These are phyloP conservation scores for Baccha elongata DNA, from an alignment of 2,888 invertebrate genomes.

Conservation along the genomic window DNA sequence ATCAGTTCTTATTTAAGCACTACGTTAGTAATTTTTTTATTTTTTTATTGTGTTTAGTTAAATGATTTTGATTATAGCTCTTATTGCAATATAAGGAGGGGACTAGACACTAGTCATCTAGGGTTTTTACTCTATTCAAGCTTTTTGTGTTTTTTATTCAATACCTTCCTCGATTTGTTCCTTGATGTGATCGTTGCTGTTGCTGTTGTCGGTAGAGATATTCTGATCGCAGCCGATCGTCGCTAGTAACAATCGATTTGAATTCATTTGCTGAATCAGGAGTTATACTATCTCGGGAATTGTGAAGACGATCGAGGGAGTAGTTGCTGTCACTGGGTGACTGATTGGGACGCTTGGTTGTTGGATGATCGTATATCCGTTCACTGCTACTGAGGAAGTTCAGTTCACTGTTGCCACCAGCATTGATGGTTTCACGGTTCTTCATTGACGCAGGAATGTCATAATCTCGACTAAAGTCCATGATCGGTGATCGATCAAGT, in stretches of 20 bases:
- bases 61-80: slow-evolving; percentile 71
- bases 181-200: slow-evolving; percentile 74
- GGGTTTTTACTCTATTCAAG: slow-evolving; percentile 66
- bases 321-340: slow-evolving; percentile 78
- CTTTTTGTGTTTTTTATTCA: slow-evolving; percentile 72
- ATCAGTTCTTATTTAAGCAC: slow-evolving; percentile 69
- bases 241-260: slow-evolving; percentile 70
- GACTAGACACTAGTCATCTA: slow-evolving; percentile 74
- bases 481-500: slow-evolving; percentile 80
- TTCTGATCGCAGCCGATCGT: slow-evolving; percentile 71
- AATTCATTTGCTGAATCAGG: slow-evolving; percentile 76
- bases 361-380: slow-evolving; percentile 80
- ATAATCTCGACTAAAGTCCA: slow-evolving; percentile 81
- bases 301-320: slow-evolving; percentile 76
- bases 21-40: slow-evolving; percentile 59
- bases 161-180: slow-evolving; percentile 80
- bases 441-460: slow-evolving; percentile 78
- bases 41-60: slow-evolving; percentile 53
- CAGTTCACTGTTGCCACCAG: slow-evolving; percentile 80
- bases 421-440: slow-evolving; percentile 80
- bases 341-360: slow-evolving; percentile 76
- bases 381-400: slow-evolving; percentile 81
- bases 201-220: slow-evolving; percentile 77
- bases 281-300: slow-evolving; percentile 74
- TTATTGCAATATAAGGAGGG: slow-evolving; percentile 71